Percentiles rank a stretch among this genome's conserved stretches.
Conservation (phyloP, 2,797 vertebrate genomes). For the Spheniscus humboldti region DNA sequence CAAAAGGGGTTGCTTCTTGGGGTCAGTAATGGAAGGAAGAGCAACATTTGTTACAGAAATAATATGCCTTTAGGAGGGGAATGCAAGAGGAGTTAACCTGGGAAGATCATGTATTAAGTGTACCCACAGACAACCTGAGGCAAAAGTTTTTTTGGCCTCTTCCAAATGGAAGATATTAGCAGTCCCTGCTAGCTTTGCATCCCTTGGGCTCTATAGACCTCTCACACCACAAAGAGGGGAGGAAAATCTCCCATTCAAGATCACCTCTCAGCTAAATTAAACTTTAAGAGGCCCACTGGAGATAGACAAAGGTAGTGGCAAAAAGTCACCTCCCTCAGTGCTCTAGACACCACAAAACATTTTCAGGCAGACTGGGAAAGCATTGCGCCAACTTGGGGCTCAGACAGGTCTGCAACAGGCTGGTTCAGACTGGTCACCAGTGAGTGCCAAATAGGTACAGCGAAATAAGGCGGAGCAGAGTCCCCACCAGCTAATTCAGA, state of each 20-base stretch:
- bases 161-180: neutral
- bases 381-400: neutral
- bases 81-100: neutral
- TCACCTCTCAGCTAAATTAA: neutral
- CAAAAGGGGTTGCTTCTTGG: neutral
- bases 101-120: neutral
- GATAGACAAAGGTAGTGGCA: neutral
- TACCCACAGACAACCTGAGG: neutral
- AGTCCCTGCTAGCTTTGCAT: neutral
- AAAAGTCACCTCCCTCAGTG: neutral
- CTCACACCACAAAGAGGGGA: neutral
- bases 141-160: neutral
- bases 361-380: neutral
- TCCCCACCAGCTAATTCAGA: neutral
- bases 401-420: neutral
- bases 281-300: neutral
- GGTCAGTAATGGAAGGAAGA: neutral
- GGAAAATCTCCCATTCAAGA: neutral
- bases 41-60: neutral
- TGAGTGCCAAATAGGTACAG: neutral
- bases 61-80: neutral
- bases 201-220: neutral
- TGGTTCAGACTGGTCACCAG: neutral
- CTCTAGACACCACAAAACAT: neutral
- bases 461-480: neutral